Conservation (phyloP, 2,113 vertebrate genomes). For the Cathartes aura region DNA sequence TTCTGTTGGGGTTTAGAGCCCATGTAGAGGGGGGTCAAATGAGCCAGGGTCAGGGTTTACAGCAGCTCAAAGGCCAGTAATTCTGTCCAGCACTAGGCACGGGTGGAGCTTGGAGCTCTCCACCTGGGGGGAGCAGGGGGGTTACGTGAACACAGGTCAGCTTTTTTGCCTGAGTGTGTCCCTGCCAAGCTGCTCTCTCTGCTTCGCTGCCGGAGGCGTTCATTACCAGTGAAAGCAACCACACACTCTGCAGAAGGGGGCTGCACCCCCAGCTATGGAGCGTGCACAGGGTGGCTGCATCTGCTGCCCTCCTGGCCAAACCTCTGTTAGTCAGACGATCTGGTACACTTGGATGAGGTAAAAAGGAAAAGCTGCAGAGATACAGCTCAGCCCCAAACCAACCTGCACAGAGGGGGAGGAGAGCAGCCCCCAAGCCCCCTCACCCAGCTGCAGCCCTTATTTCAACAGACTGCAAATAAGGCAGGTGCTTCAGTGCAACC, state of each 20-base stretch:
- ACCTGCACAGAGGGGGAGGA: fast-evolving
- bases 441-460: neutral
- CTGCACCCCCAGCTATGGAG: neutral
- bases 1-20: neutral
- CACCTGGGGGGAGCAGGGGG: fast-evolving
- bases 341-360: neutral
- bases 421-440: too few relatives aligned
- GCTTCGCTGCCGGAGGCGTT: neutral
- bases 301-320: neutral
- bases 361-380: neutral
- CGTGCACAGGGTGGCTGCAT: fast-evolving
- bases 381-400: neutral
- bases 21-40: fast-evolving
- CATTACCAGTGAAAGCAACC: fast-evolving
- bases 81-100: fast-evolving
- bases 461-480: neutral
- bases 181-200: neutral
- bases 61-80: fast-evolving
- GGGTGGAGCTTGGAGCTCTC: neutral
- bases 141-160: neutral
- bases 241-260: neutral
- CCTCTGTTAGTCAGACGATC: fast-evolving
- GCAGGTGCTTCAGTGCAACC: neutral
- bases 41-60: neutral
- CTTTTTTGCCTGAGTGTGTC: neutral